Evolutionary conservation across 2,888 invertebrate genomes (phyloP).

Genomic region (Suillia variegata): DNA sequence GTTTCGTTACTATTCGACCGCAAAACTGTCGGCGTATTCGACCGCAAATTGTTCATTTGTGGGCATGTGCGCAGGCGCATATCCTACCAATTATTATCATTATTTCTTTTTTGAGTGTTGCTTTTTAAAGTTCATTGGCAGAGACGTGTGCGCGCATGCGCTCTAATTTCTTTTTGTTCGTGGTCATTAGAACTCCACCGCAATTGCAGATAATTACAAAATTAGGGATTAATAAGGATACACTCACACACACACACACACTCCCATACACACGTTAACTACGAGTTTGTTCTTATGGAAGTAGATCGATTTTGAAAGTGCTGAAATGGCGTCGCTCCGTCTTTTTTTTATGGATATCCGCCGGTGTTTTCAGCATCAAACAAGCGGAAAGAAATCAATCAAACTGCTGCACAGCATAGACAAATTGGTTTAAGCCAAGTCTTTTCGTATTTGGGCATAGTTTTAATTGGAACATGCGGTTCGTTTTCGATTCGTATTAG

Average conservation of each 20-base stretch:
- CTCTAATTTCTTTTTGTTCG: slow-evolving; percentile 2
- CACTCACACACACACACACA: neutral
- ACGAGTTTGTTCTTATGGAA: neutral
- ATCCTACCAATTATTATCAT: too few relatives aligned
- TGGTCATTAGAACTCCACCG: slow-evolving; percentile 27
- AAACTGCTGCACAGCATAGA: slow-evolving; percentile 46
- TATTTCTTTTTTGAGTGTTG: slow-evolving; percentile 2
- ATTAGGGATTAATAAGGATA: slow-evolving; percentile 22
- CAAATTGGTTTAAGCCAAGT: slow-evolving; percentile 36
- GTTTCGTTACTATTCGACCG: slow-evolving; percentile 38
- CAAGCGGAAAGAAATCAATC: slow-evolving; percentile 38
- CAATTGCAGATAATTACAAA: slow-evolving; percentile 30
- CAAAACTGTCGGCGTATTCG: slow-evolving; percentile 28
- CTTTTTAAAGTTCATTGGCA: neutral
- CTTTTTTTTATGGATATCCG: too few relatives aligned
- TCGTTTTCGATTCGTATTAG: slow-evolving; percentile 15
- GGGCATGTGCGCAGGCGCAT: slow-evolving; percentile 28
- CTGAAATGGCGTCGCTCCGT: neutral
- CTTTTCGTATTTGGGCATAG: neutral
- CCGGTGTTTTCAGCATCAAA: neutral
- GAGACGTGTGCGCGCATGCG: slow-evolving; percentile 8
- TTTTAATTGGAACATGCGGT: slow-evolving; percentile 17
- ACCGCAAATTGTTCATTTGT: slow-evolving; percentile 17
- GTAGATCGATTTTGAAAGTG: slow-evolving; percentile 2
- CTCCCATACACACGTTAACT: neutral